These are phyloP conservation scores for Craniophora ligustri DNA, from an alignment of 2,888 invertebrate genomes.

Conservation along the genomic window DNA sequence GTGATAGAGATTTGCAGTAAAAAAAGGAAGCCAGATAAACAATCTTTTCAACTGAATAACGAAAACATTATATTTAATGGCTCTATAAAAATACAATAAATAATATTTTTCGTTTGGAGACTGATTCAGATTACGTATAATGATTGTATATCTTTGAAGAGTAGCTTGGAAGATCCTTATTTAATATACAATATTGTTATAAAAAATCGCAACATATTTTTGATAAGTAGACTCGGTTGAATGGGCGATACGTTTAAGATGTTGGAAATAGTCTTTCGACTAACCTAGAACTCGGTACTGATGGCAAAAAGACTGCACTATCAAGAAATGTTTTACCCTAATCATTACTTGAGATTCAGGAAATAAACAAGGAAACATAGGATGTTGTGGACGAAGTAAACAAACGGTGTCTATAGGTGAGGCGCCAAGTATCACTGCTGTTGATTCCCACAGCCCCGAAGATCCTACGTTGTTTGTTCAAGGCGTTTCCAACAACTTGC, in stretches of 20 bases:
- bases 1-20: conserved; percentile 9
- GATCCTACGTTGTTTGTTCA: conserved; percentile 45
- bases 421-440: conserved; percentile 54
- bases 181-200: too few species aligned
- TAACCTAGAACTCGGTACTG: conserved; percentile 11
- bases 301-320: conserved; percentile 30
- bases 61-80: neutral
- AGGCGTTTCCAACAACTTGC: conserved; percentile 69
- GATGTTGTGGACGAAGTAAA: conserved; percentile 47
- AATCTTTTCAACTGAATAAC: conserved; percentile 12
- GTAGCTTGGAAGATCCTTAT: too few species aligned
- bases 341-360: conserved; percentile 51
- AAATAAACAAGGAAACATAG: conserved; percentile 49
- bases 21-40: conserved; percentile 8
- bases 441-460: conserved; percentile 57
- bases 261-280: neutral
- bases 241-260: neutral
- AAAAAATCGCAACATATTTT: too few species aligned
- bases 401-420: conserved; percentile 47
- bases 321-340: conserved; percentile 36
- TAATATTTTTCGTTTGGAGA: neutral
- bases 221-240: too few species aligned
- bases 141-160: too few species aligned
- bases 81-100: neutral
- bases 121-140: neutral